Evolutionary conservation across 2,888 invertebrate species (phyloP), one percentile per base, ranked within the genome.

Genomic region (Torymus texanus): DNA sequence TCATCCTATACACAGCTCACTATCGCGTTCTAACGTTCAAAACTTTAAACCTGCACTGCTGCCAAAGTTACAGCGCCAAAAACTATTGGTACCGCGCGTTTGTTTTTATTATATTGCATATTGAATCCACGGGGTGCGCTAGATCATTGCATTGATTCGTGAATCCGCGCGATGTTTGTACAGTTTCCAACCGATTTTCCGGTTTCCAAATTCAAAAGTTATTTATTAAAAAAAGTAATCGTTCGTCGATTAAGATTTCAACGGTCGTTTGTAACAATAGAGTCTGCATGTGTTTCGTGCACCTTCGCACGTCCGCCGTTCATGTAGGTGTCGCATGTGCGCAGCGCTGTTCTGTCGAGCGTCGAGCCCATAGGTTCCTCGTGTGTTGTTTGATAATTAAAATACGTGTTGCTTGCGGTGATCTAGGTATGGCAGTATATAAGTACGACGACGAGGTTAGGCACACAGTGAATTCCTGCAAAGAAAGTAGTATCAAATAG

Each of bases 1-100:
- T 68, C 78, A 58, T 68, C 41, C 24, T 2, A 1, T 21, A 2
- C 21, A 21, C 21, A 21, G 2, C 65, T 65, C 41, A 3, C 62
- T 70, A 14, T n/a, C 53, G 14, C 41, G 8, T 16, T 8, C 10
- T 66, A 79, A 79, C 79, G 75, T 80, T 72, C 79, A n/a, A 80
- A 80, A 72, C 58, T 80, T 80, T 5, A 72, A 80, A 80, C 75
- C 53, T 62, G 12, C 75, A 80, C 53, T 72, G 67, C 58, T 76
- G 24, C 67, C 75, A 76, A 55, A 18, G 13, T 18, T 51, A 51
- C 2, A 24, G 21, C 24, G 58, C 12, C 21, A 53, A 14, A 24
- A 55, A 24, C 14, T 1, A 41, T 41, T 5, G 41, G 41, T 41
- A 41, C 5, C 10, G 41, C 41, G 41, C 8, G 41, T 41, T 41